phyloP scores from a whole-genome alignment of 2,888 invertebrate genomes.

The Eledona agricola region DNA sequence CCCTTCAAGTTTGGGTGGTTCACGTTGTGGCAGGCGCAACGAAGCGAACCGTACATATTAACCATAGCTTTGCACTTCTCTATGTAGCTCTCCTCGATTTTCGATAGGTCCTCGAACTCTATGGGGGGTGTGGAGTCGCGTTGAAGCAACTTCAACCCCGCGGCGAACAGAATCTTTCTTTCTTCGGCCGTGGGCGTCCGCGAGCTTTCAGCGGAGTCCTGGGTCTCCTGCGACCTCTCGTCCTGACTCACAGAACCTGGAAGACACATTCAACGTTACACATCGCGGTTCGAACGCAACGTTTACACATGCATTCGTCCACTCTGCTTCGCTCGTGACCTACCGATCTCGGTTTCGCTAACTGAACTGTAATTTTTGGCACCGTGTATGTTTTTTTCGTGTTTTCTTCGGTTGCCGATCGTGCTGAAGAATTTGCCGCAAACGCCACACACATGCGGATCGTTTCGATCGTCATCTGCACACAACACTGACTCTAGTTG shows the following conservation, averaged over 20 bases:
- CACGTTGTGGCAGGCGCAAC: constrained; percentile 58
- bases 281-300: not conserved
- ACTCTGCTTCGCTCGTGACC: not conserved
- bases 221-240: constrained; percentile 34
- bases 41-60: constrained; percentile 53
- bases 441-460: constrained; percentile 47
- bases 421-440: constrained; percentile 55
- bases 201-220: constrained; percentile 16
- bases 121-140: constrained; percentile 50
- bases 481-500: not conserved
- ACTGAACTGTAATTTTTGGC: constrained; percentile 6
- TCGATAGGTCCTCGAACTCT: constrained; percentile 51
- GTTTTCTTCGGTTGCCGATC: constrained; percentile 52
- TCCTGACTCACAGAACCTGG: constrained; percentile 32
- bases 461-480: constrained; percentile 18
- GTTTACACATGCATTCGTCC: not conserved
- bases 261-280: too few species aligned
- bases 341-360: constrained; percentile 18
- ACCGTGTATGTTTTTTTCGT: constrained; percentile 50
- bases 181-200: constrained; percentile 41
- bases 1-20: constrained; percentile 53
- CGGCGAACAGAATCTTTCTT: constrained; percentile 58
- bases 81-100: constrained; percentile 56
- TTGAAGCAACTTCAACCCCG: constrained; percentile 55
- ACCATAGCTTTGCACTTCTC: constrained; percentile 59